A percentile compares a stretch with the other conserved stretches of the same genome.
phyloP scores from a whole-genome alignment of 2,888 invertebrate species.

The Noctua janthina region DNA sequence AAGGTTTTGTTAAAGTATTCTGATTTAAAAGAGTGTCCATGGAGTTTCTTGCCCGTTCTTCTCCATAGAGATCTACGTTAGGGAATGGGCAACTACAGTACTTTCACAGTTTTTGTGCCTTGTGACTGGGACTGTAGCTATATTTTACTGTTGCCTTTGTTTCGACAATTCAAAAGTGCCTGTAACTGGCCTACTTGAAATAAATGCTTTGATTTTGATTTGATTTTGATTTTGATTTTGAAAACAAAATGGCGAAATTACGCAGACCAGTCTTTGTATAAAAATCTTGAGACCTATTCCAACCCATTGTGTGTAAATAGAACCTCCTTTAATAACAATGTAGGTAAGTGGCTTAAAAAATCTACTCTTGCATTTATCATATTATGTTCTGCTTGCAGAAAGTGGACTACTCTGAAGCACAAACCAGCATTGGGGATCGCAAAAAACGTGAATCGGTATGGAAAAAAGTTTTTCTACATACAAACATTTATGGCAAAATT shows the following conservation, averaged over 20 bases:
- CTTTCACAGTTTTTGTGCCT: too few relatives aligned
- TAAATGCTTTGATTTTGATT: too few relatives aligned
- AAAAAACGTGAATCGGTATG: neutral
- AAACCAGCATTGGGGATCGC: neutral
- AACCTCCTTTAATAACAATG: neutral
- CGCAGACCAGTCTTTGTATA: neutral
- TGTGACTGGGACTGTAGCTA: too few relatives aligned
- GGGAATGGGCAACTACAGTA: too few relatives aligned
- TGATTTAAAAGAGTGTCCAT: too few relatives aligned
- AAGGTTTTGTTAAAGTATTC: too few relatives aligned
- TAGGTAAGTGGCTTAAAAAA: neutral
- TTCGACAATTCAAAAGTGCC: too few relatives aligned
- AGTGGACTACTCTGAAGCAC: neutral
- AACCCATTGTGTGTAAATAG: neutral
- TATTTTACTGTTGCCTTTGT: too few relatives aligned
- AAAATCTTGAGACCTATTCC: neutral
- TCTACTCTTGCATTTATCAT: neutral
- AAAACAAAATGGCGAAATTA: neutral
- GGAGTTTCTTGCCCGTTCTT: too few relatives aligned
- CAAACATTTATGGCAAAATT: neutral
- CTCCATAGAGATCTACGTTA: too few relatives aligned
- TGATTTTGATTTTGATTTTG: too few relatives aligned
- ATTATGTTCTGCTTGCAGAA: conserved; percentile 19
- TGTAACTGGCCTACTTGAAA: too few relatives aligned
- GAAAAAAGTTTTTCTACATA: neutral